phyloP scores from a whole-genome alignment of 2,888 invertebrate species.

The Ptychoptera albimana region DNA sequence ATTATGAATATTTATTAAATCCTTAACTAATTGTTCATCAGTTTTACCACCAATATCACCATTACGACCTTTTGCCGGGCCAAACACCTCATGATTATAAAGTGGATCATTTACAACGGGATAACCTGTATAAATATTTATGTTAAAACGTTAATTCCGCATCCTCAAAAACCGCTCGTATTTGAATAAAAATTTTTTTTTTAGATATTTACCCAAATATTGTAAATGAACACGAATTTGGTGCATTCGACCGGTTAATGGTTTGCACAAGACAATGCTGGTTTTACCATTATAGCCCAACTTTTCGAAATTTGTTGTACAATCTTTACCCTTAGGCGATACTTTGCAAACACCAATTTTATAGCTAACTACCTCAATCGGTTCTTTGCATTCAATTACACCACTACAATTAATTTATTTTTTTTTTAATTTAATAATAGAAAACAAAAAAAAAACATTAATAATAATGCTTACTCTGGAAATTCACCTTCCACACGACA shows the following conservation, averaged over 20 bases:
- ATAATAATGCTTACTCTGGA: conserved; percentile 54
- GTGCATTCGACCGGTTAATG: conserved; percentile 95
- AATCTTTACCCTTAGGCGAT: conserved; percentile 82
- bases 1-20: conserved; percentile 83
- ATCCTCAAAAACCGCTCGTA: background rate
- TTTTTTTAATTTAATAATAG: conserved; percentile 1
- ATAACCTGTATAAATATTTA: conserved; percentile 47
- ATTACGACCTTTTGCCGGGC: conserved; percentile 78
- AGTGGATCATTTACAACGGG: conserved; percentile 96
- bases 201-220: conserved; percentile 58
- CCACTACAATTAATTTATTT: conserved; percentile 37
- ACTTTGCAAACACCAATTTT: conserved; percentile 95
- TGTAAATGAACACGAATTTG: conserved; percentile 98
- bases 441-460: conserved; percentile 4
- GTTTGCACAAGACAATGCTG: conserved; percentile 87
- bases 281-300: conserved; percentile 77
- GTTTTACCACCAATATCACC: conserved; percentile 78
- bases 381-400: conserved; percentile 70
- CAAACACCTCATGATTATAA: conserved; percentile 93
- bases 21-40: conserved; percentile 75
- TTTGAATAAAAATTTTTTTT: background rate
- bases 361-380: conserved; percentile 86
- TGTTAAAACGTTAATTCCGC: background rate
- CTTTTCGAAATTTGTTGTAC: conserved; percentile 79
- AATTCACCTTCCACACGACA: conserved; percentile 90